A percentile compares a stretch with the other conserved stretches of the same genome.
These are phyloP conservation scores for Leucophenga varia DNA, from an alignment of 1,140 invertebrate genomes.

Conservation along the genomic window DNA sequence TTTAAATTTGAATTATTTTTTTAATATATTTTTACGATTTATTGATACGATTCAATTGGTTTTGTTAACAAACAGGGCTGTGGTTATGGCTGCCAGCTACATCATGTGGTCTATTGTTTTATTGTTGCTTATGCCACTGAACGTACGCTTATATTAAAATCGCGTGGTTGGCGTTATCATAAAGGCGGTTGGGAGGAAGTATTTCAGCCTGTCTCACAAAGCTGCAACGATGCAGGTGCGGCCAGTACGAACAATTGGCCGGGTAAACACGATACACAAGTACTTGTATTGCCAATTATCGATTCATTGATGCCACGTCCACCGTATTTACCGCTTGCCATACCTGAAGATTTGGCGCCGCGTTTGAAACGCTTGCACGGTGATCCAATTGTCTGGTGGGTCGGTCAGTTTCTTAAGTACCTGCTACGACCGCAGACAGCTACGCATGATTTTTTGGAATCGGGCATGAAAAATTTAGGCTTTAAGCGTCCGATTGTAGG, in stretches of 20 bases:
- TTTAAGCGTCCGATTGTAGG: slow-evolving; percentile 88
- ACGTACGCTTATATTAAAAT: slow-evolving; percentile 89
- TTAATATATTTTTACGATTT: too few species aligned
- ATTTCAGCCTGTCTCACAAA: slow-evolving; percentile 87
- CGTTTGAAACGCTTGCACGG: slow-evolving; percentile 80
- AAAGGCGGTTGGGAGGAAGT: slow-evolving; percentile 90
- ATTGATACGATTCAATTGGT: too few species aligned
- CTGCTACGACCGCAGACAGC: slow-evolving; percentile 76
- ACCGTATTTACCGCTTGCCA: slow-evolving; percentile 80
- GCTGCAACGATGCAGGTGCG: slow-evolving; percentile 69
- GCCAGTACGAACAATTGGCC: slow-evolving; percentile 62
- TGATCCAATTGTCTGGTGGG: slow-evolving; percentile 94
- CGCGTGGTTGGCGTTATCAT: slow-evolving; percentile 91
- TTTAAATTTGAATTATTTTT: too few species aligned
- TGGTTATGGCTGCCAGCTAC: slow-evolving; percentile 93
- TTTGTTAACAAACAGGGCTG: slow-evolving; percentile 74
- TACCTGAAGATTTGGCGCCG: slow-evolving; percentile 84
- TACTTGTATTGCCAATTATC: slow-evolving; percentile 88
- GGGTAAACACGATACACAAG: slow-evolving; percentile 64
- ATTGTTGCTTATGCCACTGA: slow-evolving; percentile 91
- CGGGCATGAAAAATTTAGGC: slow-evolving; percentile 71
- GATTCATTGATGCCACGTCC: slow-evolving; percentile 86
- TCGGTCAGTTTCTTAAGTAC: slow-evolving; percentile 90
- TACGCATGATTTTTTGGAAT: slow-evolving; percentile 70
- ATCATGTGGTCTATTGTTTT: slow-evolving; percentile 95